A percentile compares a stretch with the other conserved stretches of the same genome.
Conservation (phyloP, 2,113 vertebrate species). For the Paramisgurnus dabryanus region DNA sequence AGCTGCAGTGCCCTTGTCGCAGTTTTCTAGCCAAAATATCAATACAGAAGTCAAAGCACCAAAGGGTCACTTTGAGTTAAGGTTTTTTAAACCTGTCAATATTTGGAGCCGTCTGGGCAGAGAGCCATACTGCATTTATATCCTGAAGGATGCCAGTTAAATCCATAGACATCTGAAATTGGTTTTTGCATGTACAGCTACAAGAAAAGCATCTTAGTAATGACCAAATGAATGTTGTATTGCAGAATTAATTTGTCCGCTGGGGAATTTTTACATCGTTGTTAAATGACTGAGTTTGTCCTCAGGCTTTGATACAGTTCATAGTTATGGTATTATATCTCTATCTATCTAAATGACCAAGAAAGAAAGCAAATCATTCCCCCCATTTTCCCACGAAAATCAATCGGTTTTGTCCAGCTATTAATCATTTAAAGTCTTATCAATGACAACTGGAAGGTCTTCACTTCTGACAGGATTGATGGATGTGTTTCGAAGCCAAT, state of each 20-base stretch:
- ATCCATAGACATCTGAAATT: too few species aligned
- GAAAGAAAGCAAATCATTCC: conserved; percentile 66
- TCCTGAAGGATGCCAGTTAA: too few species aligned
- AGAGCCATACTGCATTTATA: background rate
- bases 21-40: conserved; percentile 60
- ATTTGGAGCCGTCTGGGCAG: background rate
- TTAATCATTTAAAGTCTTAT: conserved; percentile 71
- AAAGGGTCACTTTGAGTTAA: conserved; percentile 49
- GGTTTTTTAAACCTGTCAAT: conserved; percentile 11
- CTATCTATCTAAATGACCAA: conserved; percentile 65
- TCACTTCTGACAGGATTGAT: conserved; percentile 71
- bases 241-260: background rate
- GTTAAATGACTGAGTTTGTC: conserved; percentile 20
- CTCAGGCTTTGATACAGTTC: conserved; percentile 5
- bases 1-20: conserved; percentile 46
- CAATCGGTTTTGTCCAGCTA: conserved; percentile 60
- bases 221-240: background rate
- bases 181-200: too few species aligned
- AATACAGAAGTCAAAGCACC: conserved; percentile 44
- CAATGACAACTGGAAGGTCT: conserved; percentile 70
- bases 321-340: conserved; percentile 33
- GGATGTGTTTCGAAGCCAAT: conserved; percentile 73
- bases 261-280: background rate
- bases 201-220: too few species aligned
- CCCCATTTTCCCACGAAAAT: conserved; percentile 66